Base-by-base conservation (phyloP, 2,888 invertebrate genomes). In the Luffia ferchaultella region DNA sequence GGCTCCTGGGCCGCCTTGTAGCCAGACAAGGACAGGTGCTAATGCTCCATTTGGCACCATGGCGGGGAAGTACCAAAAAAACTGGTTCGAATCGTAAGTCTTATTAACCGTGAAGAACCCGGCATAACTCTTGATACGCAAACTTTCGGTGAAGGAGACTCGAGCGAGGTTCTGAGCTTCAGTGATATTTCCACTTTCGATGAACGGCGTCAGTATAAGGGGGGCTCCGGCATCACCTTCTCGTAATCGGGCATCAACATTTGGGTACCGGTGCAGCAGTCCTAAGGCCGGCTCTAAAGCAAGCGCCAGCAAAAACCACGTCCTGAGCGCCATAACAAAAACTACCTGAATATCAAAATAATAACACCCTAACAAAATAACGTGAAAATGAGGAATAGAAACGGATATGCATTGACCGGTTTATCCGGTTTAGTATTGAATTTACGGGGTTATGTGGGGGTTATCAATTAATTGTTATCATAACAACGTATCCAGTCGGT, bases 21-120 rank as follows among this genome's bases (percentile, higher is more conserved):
- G 78, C 95, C 95, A 95, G 3, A 95, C 73, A 0, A 94, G 72
- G 1, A 95, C 90, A 0, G 93, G 93, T 1, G 90, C 90, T 43
- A 80, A 73, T 52, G 78, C 76, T 1, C 71, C 73, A 41, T 75
- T 67, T 0, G 78, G 73, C 1, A 70, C 57, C 85, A 88, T 86
- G 0, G 94, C 89, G 0, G 95, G 95, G 67, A 96, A 95, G 65
- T 92, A 96, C 96, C 96, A 96, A 73, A 96, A 95, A 76, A 95
- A 96, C 73, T 93, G 85, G 64, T 96, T 95, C 0, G 95, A 93
- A 58, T 92, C 87, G 62, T 84, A 90, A 1, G 83, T 71, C 60
- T 90, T 87, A 67, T 96, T 90, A 0, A 96, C 95, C 0, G 95
- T 96, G 50, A 96, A 83, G 66, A 89, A 96, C 9, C 93, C 93